Base-by-base conservation (phyloP, 1,140 invertebrate genomes). In the Colletes gigas region DNA sequence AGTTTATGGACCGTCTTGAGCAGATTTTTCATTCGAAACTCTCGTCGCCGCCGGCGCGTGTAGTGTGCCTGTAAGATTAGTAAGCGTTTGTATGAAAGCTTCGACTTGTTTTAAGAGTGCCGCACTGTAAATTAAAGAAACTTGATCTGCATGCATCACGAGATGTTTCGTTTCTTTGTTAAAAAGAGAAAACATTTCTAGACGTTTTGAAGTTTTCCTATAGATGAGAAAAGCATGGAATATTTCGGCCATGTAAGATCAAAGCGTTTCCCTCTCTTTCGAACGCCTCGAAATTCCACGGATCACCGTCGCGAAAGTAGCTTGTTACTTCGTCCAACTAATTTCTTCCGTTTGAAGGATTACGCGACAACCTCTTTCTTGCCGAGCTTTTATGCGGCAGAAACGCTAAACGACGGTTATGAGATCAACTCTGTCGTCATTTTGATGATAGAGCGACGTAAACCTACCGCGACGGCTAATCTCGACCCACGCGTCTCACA, bases 1-100 rank as follows among this genome's bases (percentile, higher is more conserved):
- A 30, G 30, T 30, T 30, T 2, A 30, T 2, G 30, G 30, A 2
- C 30, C 30, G 30, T 30, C 30, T 30, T 30, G 7, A 21, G 41
- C 4, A 70, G 21, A 77, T 52, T 70, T 21, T 62, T 41, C 12
- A 21, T 5, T 44, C 10, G 14, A 19, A 21, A 41, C 66, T 10
- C 73, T 41, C 62, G 54, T 69, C 59, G 50, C 74, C 54, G 57
- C 52, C 82, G 55, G 30, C 55, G 68, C 47, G 44, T 50, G 73
- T 74, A 78, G 65, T 78, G 47, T 78, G 85, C 85, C 75, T 87
- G 82, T 87, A 87, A 80, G 47, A 81, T 62, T 86, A 86, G 86
- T 87, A 84, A 86, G 86, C 86, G 75, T 86, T 83, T 78, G 82
- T 87, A 86, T 72, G 82, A 87, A 74, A 83, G 86, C 86, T 87